Base-by-base conservation (phyloP, 2,797 vertebrate genomes). In the Smutsia temminckii region DNA sequence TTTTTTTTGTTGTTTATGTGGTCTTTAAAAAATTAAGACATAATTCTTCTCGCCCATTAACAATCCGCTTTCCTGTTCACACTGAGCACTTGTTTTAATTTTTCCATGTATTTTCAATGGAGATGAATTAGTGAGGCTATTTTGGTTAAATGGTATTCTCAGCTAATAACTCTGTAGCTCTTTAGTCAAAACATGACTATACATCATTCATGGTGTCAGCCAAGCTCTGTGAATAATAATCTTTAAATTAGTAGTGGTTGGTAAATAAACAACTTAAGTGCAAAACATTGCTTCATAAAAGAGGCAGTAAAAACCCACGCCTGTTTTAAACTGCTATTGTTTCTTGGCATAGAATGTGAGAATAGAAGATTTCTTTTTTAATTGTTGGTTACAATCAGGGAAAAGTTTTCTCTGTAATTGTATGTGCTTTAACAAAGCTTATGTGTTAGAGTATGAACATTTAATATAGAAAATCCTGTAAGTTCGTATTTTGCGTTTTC, bases 181-280 rank as follows among this genome's bases (percentile, higher is more conserved):
- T 59, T 96, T 74, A 95, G 46, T 94, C 72, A 95, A 91, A 96
- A 68, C 77, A 80, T 66, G 7, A 91, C 34, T 80, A 3, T 89
- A 9, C 46, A 13, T 97, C 81, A 59, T 90, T 94, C 61, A 11
- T 89, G 80, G 81, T 95, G 77, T 85, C 88, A 93, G 34, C 34
- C 78, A 68, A 97, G 92, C 75, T 97, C 84, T 74, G 59, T 46
- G 93, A 91, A 94, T 91, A 91, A 90, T 89, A 75, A 79, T 85
- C 97, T 95, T 91, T 77, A 96, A 96, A 93, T 97, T 59, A 95
- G 90, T 85, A 34, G 27, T 14, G 92, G 20, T 74, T 93, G 66
- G 20, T 92, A 96, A 96, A 83, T 94, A 94, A 97, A 89, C 59
- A 95, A 75, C 86, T 89, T 81, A 69, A 86, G 78, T 59, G 32